phyloP scores from a whole-genome alignment of 2,113 vertebrate genomes.

The Amphiprion percula region DNA sequence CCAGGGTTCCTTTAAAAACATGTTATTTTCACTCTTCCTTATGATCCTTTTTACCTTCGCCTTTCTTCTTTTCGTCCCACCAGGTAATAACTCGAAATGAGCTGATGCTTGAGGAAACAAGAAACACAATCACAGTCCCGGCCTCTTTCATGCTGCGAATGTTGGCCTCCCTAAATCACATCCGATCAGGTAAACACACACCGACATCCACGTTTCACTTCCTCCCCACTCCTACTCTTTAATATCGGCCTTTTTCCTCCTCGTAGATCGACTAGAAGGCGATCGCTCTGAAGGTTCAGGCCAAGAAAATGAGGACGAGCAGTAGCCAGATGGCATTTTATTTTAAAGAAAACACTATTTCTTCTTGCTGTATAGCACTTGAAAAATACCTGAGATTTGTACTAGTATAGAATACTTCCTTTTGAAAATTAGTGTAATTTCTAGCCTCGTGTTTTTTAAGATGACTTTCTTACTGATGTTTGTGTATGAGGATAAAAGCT shows the following conservation, averaged over 20 bases:
- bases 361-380: conserved; percentile 85
- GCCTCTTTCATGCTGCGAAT: conserved; percentile 99
- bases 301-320: conserved; percentile 95
- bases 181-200: conserved; percentile 90
- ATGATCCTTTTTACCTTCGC: no score
- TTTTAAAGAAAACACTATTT: conserved; percentile 60
- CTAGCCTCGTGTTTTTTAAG: conserved; percentile 88
- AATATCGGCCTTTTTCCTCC: not conserved
- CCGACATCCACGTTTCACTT: no score
- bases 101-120: conserved; percentile 97
- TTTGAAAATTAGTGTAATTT: conserved; percentile 94
- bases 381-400: conserved; percentile 87
- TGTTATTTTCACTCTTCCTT: no score
- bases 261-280: conserved; percentile 92
- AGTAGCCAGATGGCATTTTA: conserved; percentile 77
- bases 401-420: conserved; percentile 93
- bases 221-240: not conserved
- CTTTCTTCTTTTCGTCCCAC: conserved; percentile 4
- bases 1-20: no score
- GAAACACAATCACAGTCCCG: conserved; percentile 98
- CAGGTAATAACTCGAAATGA: conserved; percentile 98
- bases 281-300: conserved; percentile 96
- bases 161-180: conserved; percentile 97
- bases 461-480: conserved; percentile 88
- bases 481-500: conserved; percentile 81